These are phyloP conservation scores for Berghia stephanieae DNA, from an alignment of 1,140 invertebrate genomes.

Conservation along the genomic window DNA sequence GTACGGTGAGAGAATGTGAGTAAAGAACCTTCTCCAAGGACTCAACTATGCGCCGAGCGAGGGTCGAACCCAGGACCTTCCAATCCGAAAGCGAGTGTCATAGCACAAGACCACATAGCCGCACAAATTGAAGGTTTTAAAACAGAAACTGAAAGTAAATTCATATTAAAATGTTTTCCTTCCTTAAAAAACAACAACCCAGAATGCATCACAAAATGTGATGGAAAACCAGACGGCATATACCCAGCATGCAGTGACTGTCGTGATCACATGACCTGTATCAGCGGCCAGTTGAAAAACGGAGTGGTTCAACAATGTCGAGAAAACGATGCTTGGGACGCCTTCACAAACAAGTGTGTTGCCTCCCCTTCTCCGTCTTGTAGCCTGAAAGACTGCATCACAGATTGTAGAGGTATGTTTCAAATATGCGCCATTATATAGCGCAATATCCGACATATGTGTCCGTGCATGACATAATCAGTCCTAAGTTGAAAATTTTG, in stretches of 20 bases:
- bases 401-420: neutral
- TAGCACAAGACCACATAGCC: too few relatives aligned
- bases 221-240: neutral
- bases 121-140: too few relatives aligned
- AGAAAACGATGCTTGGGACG: conserved; percentile 19
- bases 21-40: too few relatives aligned
- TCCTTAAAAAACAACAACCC: too few relatives aligned
- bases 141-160: too few relatives aligned
- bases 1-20: too few relatives aligned
- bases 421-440: neutral
- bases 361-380: conserved; percentile 25
- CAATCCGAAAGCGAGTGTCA: too few relatives aligned
- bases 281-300: too few relatives aligned
- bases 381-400: conserved; percentile 1
- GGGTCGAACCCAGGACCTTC: too few relatives aligned
- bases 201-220: conserved; percentile 9
- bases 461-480: neutral
- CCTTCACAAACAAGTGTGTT: conserved; percentile 27
- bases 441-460: neutral
- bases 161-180: too few relatives aligned
- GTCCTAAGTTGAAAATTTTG: neutral
- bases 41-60: too few relatives aligned
- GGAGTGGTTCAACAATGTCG: neutral
- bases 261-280: neutral
- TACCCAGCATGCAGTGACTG: conserved; percentile 21